Percentiles rank a stretch among this genome's conserved stretches.
These are phyloP conservation scores for Sminthopsis crassicaudata DNA, from an alignment of 2,113 vertebrate species.

Conservation along the genomic window DNA sequence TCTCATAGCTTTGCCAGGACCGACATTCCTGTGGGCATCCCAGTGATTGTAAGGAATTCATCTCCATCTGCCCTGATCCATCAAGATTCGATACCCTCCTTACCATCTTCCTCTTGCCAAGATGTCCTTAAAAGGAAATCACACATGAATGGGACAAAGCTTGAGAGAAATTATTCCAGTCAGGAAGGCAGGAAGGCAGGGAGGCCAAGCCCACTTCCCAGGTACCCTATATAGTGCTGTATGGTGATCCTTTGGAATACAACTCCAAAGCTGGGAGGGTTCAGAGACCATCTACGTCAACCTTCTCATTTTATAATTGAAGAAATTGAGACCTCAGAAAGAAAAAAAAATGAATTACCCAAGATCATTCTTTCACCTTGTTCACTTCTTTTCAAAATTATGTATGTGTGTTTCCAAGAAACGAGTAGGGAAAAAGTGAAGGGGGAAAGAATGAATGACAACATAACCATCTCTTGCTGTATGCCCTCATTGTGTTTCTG, in stretches of 20 bases:
- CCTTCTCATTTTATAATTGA: not conserved
- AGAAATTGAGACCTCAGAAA: not conserved
- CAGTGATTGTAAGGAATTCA: not conserved
- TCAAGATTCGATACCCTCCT: not conserved
- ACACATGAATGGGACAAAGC: not conserved
- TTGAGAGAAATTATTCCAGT: not conserved
- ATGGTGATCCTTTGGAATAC: no score
- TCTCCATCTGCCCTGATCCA: not conserved
- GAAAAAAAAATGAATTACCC: not conserved
- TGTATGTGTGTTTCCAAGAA: not conserved
- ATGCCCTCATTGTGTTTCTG: not conserved
- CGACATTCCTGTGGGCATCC: not conserved
- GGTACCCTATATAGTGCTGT: not conserved
- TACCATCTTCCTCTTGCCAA: not conserved
- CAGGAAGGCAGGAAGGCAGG: not conserved
- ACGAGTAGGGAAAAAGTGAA: not conserved
- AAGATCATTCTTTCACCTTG: not conserved
- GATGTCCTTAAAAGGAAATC: not conserved
- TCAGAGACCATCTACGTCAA: not conserved
- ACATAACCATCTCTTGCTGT: not conserved
- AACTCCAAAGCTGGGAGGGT: not conserved
- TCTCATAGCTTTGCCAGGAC: not conserved
- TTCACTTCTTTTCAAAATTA: not conserved
- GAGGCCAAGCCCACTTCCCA: not conserved
- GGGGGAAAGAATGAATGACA: not conserved